A percentile compares a stretch with the other conserved stretches of the same genome.
phyloP scores from a whole-genome alignment of 2,113 vertebrate genomes.

The Baryphthengus martii region DNA sequence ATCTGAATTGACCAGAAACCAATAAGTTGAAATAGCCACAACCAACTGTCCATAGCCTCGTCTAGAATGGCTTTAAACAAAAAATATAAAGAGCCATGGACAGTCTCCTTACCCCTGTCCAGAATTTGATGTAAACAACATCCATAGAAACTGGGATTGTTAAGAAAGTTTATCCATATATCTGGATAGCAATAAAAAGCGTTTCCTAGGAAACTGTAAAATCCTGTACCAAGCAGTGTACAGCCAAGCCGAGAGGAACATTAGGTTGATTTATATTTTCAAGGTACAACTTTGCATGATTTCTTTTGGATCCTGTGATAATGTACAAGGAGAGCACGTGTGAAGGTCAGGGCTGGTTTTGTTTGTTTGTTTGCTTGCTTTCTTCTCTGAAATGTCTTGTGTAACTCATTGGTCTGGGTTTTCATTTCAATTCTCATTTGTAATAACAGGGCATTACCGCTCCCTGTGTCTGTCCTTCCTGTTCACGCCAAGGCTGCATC shows the following conservation, averaged over 20 bases:
- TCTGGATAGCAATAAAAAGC: conserved; percentile 91
- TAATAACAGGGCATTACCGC: conserved; percentile 12
- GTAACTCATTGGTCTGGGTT: conserved; percentile 65
- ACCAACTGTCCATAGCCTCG: conserved; percentile 73
- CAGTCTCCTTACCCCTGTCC: conserved; percentile 79
- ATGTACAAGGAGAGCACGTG: conserved; percentile 61
- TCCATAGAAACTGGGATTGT: conserved; percentile 82
- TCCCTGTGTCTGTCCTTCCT: conserved; percentile 43
- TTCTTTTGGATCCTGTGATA: conserved; percentile 69
- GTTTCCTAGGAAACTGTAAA: conserved; percentile 98
- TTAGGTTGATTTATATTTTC: conserved; percentile 75
- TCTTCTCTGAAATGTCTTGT: conserved; percentile 52
- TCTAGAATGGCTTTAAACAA: conserved; percentile 78
- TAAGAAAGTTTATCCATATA: conserved; percentile 92
- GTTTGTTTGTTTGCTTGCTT: conserved; percentile 11
- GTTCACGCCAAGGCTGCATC: conserved; percentile 42
- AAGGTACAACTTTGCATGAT: conserved; percentile 76
- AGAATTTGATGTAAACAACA: conserved; percentile 80
- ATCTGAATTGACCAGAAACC: conserved; percentile 68
- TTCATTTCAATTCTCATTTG: conserved; percentile 38
- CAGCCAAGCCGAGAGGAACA: conserved; percentile 85
- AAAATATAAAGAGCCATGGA: conserved; percentile 78
- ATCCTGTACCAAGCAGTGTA: conserved; percentile 88
- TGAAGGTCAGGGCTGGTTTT: conserved; percentile 46
- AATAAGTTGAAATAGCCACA: conserved; percentile 72